Base-by-base conservation (phyloP, 1,140 invertebrate genomes). In the Dendroctonus ponderosae region DNA sequence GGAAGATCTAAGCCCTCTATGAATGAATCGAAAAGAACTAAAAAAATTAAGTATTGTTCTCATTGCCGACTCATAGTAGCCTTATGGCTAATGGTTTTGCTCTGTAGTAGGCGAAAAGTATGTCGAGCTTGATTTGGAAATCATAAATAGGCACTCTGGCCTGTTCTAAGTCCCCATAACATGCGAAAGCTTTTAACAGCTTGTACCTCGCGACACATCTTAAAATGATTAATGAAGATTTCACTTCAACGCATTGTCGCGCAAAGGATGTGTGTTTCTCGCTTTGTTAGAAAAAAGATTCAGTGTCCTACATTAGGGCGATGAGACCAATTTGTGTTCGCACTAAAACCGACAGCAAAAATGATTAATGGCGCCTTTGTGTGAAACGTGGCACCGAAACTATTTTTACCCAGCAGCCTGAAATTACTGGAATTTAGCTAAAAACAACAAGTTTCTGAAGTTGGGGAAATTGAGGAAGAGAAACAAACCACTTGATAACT, bases 191-290 rank as follows among this genome's bases (percentile, higher is more conserved):
- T 65, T 65, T 65, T 65, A 65, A 65, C 52, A 49, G 38, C 37
- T 65, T 65, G 62, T 56, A 41, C 15, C 52, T 49, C 14, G 42
- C 26, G 37, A 57, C 53, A 57, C 62, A 65, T 48, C 53, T 56
- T 8, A 65, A 63, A 57, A 65, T 65, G 62, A 65, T 65, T 54
- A 65, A 65, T 65, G 62, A 63, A 53, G n/a, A 41, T 57, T 53
- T 57, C 37, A 40, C 38, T 51, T 44, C 50, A 58, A 57, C 46
- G 43, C 14, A 65, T 15, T 57, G 44, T 49, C 41, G 42, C 53
- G 12, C 7, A 44, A 40, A 37, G 50, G 9, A 26, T 26, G 53
- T n/a, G 42, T 57, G 53, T 65, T 65, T 65, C 62, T 57, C 14
- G 62, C 52, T 48, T 65, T 65, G 44, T 65, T 14, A 14, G 46